Conservation (phyloP, 2,888 invertebrate species). For the Nematopogon swammerdamellus region DNA sequence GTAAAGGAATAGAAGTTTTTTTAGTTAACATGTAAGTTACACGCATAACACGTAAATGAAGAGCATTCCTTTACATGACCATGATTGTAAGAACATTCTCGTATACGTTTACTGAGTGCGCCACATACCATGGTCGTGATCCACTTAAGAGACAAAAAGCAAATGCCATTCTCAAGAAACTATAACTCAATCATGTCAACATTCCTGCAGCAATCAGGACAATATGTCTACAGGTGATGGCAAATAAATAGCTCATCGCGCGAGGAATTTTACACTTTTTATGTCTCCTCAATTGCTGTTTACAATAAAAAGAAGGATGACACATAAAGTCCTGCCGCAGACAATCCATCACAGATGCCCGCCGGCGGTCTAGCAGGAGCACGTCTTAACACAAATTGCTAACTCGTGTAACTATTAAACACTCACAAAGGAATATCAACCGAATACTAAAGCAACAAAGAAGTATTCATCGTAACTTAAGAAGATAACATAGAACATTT, state of each 20-base stretch:
- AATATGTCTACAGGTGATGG: background rate
- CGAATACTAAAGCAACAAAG: too few species aligned
- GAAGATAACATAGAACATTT: too few species aligned
- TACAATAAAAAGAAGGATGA: background rate
- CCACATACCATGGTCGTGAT: background rate
- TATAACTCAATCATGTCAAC: background rate
- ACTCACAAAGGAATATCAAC: too few species aligned
- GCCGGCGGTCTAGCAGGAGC: background rate
- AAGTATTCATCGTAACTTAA: too few species aligned
- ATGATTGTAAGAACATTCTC: too few species aligned
- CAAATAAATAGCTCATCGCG: conserved; percentile 13
- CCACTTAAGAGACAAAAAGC: background rate
- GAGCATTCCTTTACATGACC: too few species aligned
- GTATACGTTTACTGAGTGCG: too few species aligned
- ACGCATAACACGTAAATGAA: too few species aligned
- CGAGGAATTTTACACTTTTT: conserved; percentile 50
- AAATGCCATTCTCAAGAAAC: background rate
- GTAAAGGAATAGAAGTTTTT: too few species aligned
- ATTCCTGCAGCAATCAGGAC: background rate
- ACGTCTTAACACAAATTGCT: too few species aligned
- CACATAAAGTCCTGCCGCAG: background rate
- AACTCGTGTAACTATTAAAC: too few species aligned
- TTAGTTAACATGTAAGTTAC: too few species aligned
- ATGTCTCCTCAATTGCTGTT: conserved; percentile 10
- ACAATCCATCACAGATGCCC: background rate